These are phyloP conservation scores for Pseudanteris insignis DNA, from an alignment of 2,888 invertebrate species.

Conservation along the genomic window DNA sequence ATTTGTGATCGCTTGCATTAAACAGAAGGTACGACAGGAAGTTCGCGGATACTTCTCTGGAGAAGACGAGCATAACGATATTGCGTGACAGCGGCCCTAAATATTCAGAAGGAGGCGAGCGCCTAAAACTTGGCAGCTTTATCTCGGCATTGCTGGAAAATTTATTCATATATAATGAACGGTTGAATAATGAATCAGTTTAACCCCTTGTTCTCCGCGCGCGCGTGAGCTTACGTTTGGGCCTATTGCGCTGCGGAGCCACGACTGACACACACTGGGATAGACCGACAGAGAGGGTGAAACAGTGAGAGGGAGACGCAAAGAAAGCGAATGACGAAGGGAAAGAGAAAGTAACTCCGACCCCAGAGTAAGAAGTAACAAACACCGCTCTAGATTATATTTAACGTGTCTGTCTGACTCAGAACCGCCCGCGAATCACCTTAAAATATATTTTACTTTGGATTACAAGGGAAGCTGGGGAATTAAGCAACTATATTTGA, in stretches of 20 bases:
- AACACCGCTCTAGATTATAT: constrained; percentile 62
- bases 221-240: constrained; percentile 51
- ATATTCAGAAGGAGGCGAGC: constrained; percentile 61
- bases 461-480: constrained; percentile 57
- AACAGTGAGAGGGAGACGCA: constrained; percentile 28
- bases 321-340: constrained; percentile 11
- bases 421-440: constrained; percentile 40
- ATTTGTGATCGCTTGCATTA: constrained; percentile 52
- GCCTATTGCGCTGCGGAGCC: constrained; percentile 49
- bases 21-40: constrained; percentile 49
- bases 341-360: constrained; percentile 23
- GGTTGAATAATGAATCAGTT: constrained; percentile 63
- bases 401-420: constrained; percentile 54
- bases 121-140: constrained; percentile 67
- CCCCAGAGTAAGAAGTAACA: constrained; percentile 59
- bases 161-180: constrained; percentile 67
- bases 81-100: constrained; percentile 66
- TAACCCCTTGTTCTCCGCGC: constrained; percentile 65
- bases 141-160: constrained; percentile 67
- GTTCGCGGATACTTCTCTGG: constrained; percentile 57
- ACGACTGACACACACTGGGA: constrained; percentile 18
- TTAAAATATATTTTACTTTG: constrained; percentile 58
- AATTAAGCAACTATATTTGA: constrained; percentile 63
- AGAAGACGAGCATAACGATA: constrained; percentile 64
- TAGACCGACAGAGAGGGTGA: constrained; percentile 16